phyloP scores from a whole-genome alignment of 1,140 invertebrate genomes.

The Hydropsyche tenuis region DNA sequence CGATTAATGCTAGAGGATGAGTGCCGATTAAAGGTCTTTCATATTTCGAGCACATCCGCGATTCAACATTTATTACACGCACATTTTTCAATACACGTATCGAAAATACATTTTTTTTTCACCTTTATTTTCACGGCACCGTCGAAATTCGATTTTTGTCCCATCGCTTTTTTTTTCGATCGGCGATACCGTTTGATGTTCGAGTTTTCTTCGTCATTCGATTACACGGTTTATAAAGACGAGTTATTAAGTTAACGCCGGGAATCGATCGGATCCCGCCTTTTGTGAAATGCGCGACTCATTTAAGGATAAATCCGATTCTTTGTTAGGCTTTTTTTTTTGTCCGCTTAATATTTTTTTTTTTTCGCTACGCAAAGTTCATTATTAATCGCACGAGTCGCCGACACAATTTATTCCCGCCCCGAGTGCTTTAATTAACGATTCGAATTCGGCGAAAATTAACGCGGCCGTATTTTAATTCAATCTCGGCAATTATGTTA shows the following conservation, averaged over 20 bases:
- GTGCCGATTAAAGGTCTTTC: neutral
- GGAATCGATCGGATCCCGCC: no score
- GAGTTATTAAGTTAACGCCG: neutral
- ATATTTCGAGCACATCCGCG: neutral
- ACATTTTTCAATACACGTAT: neutral
- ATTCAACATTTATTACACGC: neutral
- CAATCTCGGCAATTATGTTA: no score
- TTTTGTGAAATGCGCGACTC: neutral
- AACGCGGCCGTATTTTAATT: no score
- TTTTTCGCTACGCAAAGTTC: neutral
- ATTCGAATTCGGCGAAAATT: no score
- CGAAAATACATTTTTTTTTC: no score
- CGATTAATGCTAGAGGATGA: slow-evolving; percentile 21
- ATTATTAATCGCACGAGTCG: no score
- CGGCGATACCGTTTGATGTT: slow-evolving; percentile 1
- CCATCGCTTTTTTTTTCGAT: neutral
- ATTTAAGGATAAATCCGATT: slow-evolving; percentile 9
- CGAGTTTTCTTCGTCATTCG: neutral
- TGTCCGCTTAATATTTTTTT: neutral
- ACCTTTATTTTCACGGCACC: no score
- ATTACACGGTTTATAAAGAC: slow-evolving; percentile 14
- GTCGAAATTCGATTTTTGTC: neutral
- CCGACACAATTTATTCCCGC: no score
- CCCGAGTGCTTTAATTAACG: no score
- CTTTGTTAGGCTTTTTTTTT: slow-evolving; percentile 1